A percentile compares a stretch with the other conserved stretches of the same genome.
These are phyloP conservation scores for Conomelus anceps DNA, from an alignment of 2,888 invertebrate species.

Conservation along the genomic window DNA sequence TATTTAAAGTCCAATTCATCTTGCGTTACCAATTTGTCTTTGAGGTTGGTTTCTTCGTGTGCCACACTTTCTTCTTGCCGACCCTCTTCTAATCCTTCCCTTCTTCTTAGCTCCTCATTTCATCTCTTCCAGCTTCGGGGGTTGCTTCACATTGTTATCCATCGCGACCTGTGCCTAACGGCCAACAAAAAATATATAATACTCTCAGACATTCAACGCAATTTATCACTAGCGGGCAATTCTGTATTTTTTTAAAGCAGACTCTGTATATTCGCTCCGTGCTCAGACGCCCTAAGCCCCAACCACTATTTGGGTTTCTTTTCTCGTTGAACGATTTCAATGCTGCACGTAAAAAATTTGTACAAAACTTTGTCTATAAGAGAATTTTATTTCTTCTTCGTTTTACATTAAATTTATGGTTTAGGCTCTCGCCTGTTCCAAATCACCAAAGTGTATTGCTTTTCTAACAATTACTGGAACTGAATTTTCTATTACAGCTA, in stretches of 20 bases:
- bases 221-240: background rate
- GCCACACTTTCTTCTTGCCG: background rate
- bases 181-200: background rate
- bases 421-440: no score
- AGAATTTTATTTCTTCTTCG: no score
- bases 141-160: background rate
- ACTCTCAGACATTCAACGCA: background rate
- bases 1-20: conserved; percentile 8
- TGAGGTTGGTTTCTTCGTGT: background rate
- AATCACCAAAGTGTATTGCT: no score
- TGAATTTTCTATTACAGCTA: no score
- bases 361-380: no score
- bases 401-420: no score
- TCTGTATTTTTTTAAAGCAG: background rate
- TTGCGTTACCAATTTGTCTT: conserved; percentile 8
- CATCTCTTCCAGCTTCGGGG: background rate
- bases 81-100: background rate
- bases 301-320: no score
- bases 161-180: background rate
- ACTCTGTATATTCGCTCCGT: background rate
- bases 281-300: background rate
- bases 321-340: no score
- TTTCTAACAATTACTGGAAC: no score
- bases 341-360: no score
- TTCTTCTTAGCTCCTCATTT: background rate